These are phyloP conservation scores for Rhagonycha lutea DNA, from an alignment of 2,888 invertebrate genomes.

Conservation along the genomic window DNA sequence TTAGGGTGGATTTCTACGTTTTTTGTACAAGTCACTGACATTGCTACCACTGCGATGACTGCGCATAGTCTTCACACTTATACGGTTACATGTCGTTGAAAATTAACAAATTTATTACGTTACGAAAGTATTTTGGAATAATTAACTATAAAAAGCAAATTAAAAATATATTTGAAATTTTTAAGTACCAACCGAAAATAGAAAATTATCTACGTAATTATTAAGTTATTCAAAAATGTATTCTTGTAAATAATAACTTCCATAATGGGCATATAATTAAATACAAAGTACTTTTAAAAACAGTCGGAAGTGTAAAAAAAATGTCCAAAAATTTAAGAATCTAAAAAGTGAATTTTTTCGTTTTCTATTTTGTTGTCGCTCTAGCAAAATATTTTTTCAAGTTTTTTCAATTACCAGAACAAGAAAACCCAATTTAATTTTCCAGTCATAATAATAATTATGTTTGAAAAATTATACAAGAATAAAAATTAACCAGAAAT, in stretches of 20 bases:
- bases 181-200: neutral
- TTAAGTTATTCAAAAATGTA: neutral
- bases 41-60: constrained; percentile 20
- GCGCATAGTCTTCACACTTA: constrained; percentile 25
- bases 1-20: constrained; percentile 10
- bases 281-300: neutral
- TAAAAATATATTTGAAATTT: neutral
- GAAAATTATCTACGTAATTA: neutral
- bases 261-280: neutral
- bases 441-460: too few relatives aligned
- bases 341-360: neutral
- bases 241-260: neutral
- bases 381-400: too few relatives aligned
- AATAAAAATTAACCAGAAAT: too few relatives aligned
- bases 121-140: neutral
- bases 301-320: neutral
- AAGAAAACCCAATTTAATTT: too few relatives aligned
- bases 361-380: too few relatives aligned
- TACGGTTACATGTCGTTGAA: neutral
- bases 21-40: constrained; percentile 21
- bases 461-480: too few relatives aligned
- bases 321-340: neutral
- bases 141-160: neutral
- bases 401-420: too few relatives aligned
- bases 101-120: neutral